phyloP scores from a whole-genome alignment of 2,888 invertebrate species.

The Villa cingulata region DNA sequence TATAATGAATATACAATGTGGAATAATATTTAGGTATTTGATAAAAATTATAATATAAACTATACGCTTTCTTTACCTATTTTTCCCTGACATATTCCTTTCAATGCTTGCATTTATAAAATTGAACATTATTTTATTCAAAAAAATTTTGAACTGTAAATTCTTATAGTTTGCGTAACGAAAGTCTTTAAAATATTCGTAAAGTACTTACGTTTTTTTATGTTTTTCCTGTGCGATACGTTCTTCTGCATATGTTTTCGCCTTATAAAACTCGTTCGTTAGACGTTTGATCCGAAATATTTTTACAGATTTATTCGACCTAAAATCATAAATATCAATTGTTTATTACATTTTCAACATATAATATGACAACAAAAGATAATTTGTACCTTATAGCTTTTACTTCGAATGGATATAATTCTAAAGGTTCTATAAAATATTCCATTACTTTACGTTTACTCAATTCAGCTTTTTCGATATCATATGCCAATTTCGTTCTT shows the following conservation, averaged over 20 bases:
- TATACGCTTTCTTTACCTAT: conserved; percentile 2
- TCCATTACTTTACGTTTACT: conserved; percentile 47
- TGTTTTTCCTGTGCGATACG: conserved; percentile 45
- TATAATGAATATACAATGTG: too few species aligned
- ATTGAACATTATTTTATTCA: background rate
- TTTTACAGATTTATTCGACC: conserved; percentile 37
- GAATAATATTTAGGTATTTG: too few species aligned
- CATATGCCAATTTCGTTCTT: conserved; percentile 50
- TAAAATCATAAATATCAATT: background rate
- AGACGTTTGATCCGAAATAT: conserved; percentile 51
- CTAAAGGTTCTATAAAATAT: conserved; percentile 52
- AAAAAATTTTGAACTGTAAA: conserved; percentile 1
- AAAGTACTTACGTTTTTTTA: conserved; percentile 23
- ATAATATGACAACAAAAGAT: background rate
- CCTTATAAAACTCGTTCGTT: conserved; percentile 41
- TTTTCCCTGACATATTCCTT: conserved; percentile 7
- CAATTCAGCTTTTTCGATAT: conserved; percentile 54
- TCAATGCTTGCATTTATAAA: conserved; percentile 8
- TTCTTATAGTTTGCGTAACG: background rate
- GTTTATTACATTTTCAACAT: background rate
- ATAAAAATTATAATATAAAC: too few species aligned
- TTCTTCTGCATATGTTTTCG: conserved; percentile 43
- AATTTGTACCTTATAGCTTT: conserved; percentile 40
- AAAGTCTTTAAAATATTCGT: background rate
- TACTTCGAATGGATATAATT: conserved; percentile 48